Conservation (phyloP, 2,113 vertebrate species). For the Notechis scutatus region DNA sequence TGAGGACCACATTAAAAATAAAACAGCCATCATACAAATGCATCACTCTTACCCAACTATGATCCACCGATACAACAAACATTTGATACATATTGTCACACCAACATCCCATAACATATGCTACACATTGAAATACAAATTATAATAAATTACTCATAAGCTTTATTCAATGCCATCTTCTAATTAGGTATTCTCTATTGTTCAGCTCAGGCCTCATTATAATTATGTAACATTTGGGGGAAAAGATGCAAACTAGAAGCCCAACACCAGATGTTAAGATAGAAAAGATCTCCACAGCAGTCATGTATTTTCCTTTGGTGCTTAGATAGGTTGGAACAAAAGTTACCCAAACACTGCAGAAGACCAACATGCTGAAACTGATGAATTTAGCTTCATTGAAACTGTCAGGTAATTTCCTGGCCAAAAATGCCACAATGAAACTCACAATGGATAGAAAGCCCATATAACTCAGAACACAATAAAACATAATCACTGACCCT, state of each 20-base stretch:
- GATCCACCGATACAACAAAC: background rate
- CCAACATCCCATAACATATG: background rate
- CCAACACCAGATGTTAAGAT: background rate
- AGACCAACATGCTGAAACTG: background rate
- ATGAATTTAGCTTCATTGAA: conserved; percentile 9
- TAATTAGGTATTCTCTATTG: background rate
- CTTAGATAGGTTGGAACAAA: background rate
- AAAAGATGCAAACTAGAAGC: background rate
- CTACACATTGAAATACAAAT: background rate
- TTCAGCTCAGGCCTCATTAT: background rate
- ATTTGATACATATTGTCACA: background rate
- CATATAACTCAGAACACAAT: background rate
- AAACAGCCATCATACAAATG: background rate
- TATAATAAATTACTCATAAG: background rate
- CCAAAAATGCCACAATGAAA: background rate
- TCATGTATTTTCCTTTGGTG: background rate
- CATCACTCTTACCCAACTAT: background rate
- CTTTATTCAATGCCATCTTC: background rate
- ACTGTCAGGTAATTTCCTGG: background rate
- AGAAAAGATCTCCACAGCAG: background rate
- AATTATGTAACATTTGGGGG: background rate
- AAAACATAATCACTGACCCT: background rate
- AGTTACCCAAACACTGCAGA: background rate
- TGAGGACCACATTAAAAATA: background rate
- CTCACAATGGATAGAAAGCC: background rate